Percentiles rank a stretch among this genome's conserved stretches.
phyloP scores from a whole-genome alignment of 2,888 invertebrate species.

The Drosophila lutescens region DNA sequence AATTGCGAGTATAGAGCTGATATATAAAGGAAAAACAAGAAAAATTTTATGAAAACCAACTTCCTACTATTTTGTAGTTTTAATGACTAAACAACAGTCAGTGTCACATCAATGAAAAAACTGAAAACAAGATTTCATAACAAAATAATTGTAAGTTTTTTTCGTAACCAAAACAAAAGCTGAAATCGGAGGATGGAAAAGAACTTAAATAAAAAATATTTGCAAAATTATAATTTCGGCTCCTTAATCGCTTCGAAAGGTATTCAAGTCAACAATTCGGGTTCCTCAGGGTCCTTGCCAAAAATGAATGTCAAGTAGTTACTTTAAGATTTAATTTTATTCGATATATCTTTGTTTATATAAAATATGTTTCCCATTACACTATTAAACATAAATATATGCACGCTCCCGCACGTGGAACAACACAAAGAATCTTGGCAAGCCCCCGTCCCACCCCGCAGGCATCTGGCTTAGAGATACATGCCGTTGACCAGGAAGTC shows the following conservation, averaged over 20 bases:
- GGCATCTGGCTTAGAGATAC: conserved; percentile 88
- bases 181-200: conserved; percentile 39
- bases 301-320: not conserved
- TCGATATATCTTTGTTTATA: conserved; percentile 64
- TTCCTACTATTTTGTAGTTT: conserved; percentile 78
- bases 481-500: conserved; percentile 99
- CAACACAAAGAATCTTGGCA: conserved; percentile 23
- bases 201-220: conserved; percentile 52
- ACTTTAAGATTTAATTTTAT: conserved; percentile 35
- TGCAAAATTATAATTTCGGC: conserved; percentile 43
- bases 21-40: conserved; percentile 34
- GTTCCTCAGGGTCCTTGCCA: conserved; percentile 3
- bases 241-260: not conserved
- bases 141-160: conserved; percentile 44
- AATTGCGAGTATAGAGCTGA: conserved; percentile 24
- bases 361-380: conserved; percentile 71
- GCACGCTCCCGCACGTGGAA: conserved; percentile 13
- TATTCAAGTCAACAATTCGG: not conserved
- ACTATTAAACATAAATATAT: conserved; percentile 40
- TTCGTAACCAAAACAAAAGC: conserved; percentile 46
- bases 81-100: conserved; percentile 49
- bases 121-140: conserved; percentile 44
- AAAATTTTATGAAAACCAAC: conserved; percentile 51
- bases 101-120: conserved; percentile 38
- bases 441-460: conserved; percentile 2